Evolutionary conservation across 2,888 invertebrate species (phyloP).

Genomic region (Capitulum mitella): DNA sequence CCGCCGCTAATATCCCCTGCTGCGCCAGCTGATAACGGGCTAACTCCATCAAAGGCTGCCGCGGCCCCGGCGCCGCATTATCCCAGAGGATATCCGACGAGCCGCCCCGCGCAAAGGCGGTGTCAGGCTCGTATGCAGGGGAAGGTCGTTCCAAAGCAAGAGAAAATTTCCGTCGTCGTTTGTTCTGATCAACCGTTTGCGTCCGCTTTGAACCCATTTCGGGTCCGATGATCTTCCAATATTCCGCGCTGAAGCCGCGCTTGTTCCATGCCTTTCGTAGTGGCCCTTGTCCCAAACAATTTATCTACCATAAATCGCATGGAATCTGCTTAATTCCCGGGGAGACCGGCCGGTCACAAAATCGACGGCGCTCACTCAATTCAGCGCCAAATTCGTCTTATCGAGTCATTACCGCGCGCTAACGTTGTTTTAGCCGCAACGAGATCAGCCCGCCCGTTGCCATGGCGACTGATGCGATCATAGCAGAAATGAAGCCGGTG

Average conservation of each 20-base stretch:
- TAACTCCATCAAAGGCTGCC: background rate
- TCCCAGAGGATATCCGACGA: background rate
- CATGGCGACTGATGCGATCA: slow-evolving; percentile 5
- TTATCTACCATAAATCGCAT: background rate
- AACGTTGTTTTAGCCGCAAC: slow-evolving; percentile 13
- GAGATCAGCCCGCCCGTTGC: slow-evolving; percentile 2
- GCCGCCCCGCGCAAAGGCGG: background rate
- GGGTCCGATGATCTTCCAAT: too few species aligned
- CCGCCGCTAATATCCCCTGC: background rate
- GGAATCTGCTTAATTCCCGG: background rate
- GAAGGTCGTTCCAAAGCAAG: too few species aligned
- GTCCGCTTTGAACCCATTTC: too few species aligned
- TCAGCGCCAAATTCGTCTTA: slow-evolving; percentile 4
- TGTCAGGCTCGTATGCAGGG: too few species aligned
- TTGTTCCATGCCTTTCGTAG: background rate
- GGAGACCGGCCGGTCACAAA: background rate
- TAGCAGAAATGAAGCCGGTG: background rate
- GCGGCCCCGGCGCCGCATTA: background rate
- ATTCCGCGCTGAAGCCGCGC: too few species aligned
- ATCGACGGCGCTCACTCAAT: background rate
- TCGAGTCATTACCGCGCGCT: slow-evolving; percentile 5
- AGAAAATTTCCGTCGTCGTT: too few species aligned
- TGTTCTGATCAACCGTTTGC: too few species aligned
- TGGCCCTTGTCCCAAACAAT: background rate
- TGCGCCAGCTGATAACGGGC: background rate